A percentile compares a stretch with the other conserved stretches of the same genome.
These are phyloP conservation scores for Orchesella cincta DNA, from an alignment of 1,140 invertebrate species.

Conservation along the genomic window DNA sequence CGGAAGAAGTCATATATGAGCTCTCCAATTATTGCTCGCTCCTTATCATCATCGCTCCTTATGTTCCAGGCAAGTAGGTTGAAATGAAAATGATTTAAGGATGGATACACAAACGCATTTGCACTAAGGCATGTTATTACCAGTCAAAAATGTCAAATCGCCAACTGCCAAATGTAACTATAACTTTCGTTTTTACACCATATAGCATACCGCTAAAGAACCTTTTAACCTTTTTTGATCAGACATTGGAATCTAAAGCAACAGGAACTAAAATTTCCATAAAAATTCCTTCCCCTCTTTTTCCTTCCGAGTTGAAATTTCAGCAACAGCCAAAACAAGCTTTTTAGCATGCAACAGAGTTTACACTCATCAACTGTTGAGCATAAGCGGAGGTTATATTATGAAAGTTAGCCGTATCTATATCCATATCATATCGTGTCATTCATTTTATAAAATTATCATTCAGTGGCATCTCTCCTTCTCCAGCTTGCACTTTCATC, in stretches of 20 bases:
- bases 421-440: constrained; percentile 10
- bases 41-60: background rate
- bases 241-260: background rate
- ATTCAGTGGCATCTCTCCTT: background rate
- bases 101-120: background rate
- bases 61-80: background rate
- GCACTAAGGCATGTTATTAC: background rate
- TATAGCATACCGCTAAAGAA: no score
- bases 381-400: background rate
- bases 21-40: background rate
- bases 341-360: no score
- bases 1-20: background rate
- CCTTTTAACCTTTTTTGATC: background rate
- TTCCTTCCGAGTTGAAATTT: background rate
- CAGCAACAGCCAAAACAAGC: no score
- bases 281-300: background rate
- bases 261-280: background rate
- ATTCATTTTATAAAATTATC: constrained; percentile 22
- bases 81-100: background rate
- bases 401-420: background rate
- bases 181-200: no score
- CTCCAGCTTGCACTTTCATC: background rate
- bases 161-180: background rate
- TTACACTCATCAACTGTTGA: background rate
- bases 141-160: background rate